Percentiles rank a stretch among this genome's conserved stretches.
Conservation (phyloP, 2,113 vertebrate species). For the Odocoileus virginianus region DNA sequence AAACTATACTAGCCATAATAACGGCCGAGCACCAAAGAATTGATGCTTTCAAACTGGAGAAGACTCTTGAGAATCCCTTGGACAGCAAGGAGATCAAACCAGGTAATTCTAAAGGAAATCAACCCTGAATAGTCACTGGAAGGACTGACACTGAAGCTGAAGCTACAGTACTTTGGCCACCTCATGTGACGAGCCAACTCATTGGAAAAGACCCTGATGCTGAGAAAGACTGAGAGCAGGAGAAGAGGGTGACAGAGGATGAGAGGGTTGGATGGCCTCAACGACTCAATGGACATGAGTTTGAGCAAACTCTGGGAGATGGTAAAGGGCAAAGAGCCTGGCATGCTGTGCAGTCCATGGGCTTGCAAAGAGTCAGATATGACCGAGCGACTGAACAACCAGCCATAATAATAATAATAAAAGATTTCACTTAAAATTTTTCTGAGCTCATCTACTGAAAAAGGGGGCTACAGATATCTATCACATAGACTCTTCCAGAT, state of each 20-base stretch:
- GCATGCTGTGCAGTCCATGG: neutral
- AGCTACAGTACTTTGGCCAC: neutral
- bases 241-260: neutral
- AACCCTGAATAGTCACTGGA: neutral
- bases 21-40: rapidly evolving
- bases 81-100: neutral
- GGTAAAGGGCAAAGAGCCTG: neutral
- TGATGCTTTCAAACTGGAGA: neutral
- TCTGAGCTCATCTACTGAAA: neutral
- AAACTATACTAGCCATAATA: neutral
- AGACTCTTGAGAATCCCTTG: neutral
- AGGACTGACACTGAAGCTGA: neutral
- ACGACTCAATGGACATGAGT: neutral
- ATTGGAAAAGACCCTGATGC: neutral
- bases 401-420: neutral
- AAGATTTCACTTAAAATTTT: neutral
- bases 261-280: neutral
- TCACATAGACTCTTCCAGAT: neutral
- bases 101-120: neutral
- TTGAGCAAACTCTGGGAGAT: neutral
- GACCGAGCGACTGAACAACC: neutral
- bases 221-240: neutral
- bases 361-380: neutral
- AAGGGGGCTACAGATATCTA: neutral
- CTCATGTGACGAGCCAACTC: neutral